phyloP scores from a whole-genome alignment of 2,113 vertebrate genomes.

The Coreoperca whiteheadi region DNA sequence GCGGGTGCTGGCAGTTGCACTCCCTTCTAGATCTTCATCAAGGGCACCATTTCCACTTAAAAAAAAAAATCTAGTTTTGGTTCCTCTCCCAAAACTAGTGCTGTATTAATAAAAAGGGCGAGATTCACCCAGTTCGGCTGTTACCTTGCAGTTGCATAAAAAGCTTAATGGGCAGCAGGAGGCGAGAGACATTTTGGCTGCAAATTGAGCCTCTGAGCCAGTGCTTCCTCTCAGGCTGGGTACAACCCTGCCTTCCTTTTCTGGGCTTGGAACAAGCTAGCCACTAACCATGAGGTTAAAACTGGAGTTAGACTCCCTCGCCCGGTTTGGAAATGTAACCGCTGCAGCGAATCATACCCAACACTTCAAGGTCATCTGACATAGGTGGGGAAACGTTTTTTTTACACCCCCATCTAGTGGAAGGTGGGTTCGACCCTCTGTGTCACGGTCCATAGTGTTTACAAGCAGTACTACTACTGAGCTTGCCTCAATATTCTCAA shows the following conservation, averaged over 20 bases:
- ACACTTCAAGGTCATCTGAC: neutral
- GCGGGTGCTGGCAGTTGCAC: neutral
- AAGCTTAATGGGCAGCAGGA: neutral
- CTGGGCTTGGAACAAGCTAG: neutral
- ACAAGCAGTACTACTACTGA: neutral
- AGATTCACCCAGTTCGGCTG: neutral
- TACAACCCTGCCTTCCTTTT: conserved; percentile 2
- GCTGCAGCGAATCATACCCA: neutral
- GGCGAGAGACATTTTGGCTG: neutral
- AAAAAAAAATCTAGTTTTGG: conserved; percentile 44
- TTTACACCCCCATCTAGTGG: neutral
- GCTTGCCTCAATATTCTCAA: neutral
- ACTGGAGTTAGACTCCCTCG: neutral
- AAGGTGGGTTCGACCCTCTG: neutral
- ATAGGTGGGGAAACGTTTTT: neutral
- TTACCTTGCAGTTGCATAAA: conserved; percentile 13
- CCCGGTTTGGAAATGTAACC: neutral
- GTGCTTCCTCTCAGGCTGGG: neutral
- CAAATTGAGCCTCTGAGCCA: conserved; percentile 3
- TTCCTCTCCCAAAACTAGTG: neutral
- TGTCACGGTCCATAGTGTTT: neutral
- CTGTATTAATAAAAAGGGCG: conserved; percentile 10
- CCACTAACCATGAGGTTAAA: neutral
- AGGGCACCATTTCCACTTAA: conserved; percentile 26
- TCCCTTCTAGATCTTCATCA: conserved; percentile 37